Conservation (phyloP, 1,140 invertebrate species). For the Cyrtorhinus lividipennis region DNA sequence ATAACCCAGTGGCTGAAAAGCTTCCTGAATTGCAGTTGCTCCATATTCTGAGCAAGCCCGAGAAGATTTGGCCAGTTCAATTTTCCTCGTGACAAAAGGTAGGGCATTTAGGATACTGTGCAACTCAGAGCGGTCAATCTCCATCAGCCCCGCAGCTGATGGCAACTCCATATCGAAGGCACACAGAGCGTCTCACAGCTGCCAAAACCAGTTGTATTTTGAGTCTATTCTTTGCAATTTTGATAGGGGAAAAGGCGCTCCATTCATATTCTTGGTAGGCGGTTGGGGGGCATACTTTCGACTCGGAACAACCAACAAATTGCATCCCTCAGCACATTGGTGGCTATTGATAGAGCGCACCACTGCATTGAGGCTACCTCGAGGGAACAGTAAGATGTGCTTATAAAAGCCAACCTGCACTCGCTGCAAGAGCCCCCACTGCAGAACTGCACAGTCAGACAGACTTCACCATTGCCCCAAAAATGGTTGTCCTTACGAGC, state of each 20-base stretch:
- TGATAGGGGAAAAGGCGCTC: neutral
- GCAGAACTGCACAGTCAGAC: neutral
- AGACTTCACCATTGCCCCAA: neutral
- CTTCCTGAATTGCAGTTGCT: neutral
- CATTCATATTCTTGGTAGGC: neutral
- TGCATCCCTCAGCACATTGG: neutral
- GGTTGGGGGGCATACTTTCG: neutral
- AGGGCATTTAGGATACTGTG: neutral
- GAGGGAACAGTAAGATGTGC: neutral
- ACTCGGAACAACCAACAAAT: neutral
- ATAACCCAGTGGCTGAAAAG: neutral
- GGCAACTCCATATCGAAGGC: neutral
- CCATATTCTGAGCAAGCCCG: neutral
- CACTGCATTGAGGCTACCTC: neutral
- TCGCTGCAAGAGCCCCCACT: neutral
- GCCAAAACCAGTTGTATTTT: neutral
- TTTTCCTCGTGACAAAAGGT: neutral
- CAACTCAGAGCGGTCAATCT: neutral
- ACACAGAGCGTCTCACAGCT: neutral
- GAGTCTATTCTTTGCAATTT: neutral
- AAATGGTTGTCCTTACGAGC: neutral
- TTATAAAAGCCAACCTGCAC: conserved; percentile 1
- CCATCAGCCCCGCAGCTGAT: neutral
- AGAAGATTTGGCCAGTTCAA: neutral
- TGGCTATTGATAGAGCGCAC: neutral